Conservation (phyloP, 1,140 invertebrate species). For the Kradibia gibbosae region DNA sequence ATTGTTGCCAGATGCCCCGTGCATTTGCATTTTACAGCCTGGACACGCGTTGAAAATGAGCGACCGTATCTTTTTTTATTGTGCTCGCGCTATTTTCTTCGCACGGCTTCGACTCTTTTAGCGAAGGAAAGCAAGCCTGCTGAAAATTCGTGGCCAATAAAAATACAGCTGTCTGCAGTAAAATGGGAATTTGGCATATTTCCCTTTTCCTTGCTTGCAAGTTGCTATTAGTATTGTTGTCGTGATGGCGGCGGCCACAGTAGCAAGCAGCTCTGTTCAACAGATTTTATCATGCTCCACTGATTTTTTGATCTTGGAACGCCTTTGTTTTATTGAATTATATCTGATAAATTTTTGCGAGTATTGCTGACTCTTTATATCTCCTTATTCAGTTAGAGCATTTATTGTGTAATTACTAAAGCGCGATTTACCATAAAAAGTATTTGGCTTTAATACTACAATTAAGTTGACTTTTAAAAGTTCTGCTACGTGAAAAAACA, state of each 20-base stretch:
- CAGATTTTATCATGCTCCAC: conserved; percentile 17
- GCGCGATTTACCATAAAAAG: not conserved
- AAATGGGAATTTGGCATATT: conserved; percentile 49
- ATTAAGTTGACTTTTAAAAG: too few species aligned
- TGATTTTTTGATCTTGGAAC: not conserved
- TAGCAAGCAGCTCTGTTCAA: too few species aligned
- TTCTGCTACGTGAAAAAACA: too few species aligned
- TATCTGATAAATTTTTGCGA: not conserved
- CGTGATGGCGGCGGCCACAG: not conserved
- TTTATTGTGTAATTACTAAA: not conserved
- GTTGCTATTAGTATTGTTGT: not conserved
- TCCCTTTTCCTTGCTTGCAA: not conserved
- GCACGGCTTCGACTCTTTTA: not conserved
- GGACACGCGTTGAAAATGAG: conserved; percentile 54
- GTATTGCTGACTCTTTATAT: not conserved
- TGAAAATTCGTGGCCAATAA: conserved; percentile 34
- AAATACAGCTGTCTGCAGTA: conserved; percentile 30
- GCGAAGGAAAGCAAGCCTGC: not conserved
- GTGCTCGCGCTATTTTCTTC: conserved; percentile 1
- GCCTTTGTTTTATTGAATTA: conserved; percentile 37
- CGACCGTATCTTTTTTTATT: not conserved
- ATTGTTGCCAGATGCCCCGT: conserved; percentile 73
- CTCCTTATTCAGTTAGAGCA: too few species aligned
- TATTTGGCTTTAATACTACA: too few species aligned
- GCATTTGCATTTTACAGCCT: conserved; percentile 71